Evolutionary conservation across 1,140 invertebrate species (phyloP), one percentile per base, ranked within the genome.

Genomic region (Onthophagus taurus): DNA sequence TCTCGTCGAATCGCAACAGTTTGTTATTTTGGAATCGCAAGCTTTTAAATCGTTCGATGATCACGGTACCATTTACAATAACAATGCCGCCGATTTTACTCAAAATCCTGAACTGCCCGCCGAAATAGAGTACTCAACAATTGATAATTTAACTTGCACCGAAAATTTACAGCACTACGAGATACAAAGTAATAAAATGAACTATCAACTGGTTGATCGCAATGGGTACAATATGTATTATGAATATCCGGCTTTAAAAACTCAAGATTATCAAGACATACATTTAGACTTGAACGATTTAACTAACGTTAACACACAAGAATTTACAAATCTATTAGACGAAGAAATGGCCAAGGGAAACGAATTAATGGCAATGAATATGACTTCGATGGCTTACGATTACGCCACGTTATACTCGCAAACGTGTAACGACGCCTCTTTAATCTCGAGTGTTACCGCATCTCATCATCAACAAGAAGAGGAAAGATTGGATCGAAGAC

Each of bases 401-500:
- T 64, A 61, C 33, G 52, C 52, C 13, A 57, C 52, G 11, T 36
- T 61, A 16, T 65, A 63, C 47, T 49, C 51, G 8, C 39, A 46
- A n/a, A 54, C 36, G 36, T 44, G 53, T 4, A 44, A 46, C 13
- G 45, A 51, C 35, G 31, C 46, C 1, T 31, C 26, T 9, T 17
- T 61, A 44, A 61, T 61, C 24, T 23, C 57, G 3, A 55, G 48
- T 38, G 44, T 53, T 9, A 38, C 24, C 33, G 11, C 13, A 12
- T 12, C 53, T 2, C 44, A 68, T 59, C 65, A 68, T 50, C 64
- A 66, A 17, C 59, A 56, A 7, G 59, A 49, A 1, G 66, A 70
- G 30, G 67, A 72, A 44, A 66, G 59, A 21, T 61, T 44, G 53
- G 64, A 50, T 64, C 68, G 41, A 65, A 70, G 59, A 64, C 71